Evolutionary conservation across 2,113 vertebrate species (phyloP).

Genomic region (Otis tarda): DNA sequence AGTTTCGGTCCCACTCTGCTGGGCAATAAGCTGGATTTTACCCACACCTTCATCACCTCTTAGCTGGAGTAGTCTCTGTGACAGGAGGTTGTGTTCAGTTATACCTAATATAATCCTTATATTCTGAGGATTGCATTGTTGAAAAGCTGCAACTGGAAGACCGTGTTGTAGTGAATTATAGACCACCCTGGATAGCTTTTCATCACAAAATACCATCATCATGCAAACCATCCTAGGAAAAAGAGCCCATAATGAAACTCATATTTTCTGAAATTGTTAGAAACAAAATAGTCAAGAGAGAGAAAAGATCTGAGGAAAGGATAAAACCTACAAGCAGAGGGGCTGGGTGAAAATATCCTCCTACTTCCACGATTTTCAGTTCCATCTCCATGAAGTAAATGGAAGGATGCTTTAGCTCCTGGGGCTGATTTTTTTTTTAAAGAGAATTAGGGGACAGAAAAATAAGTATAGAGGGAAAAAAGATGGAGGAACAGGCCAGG

Average conservation of each 20-base stretch:
- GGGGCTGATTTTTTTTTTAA: background rate
- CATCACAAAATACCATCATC: background rate
- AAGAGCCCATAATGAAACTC: background rate
- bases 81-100: background rate
- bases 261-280: background rate
- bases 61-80: background rate
- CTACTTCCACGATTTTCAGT: background rate
- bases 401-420: background rate
- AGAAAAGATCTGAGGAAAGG: background rate
- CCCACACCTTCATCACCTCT: background rate
- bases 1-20: background rate
- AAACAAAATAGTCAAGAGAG: background rate
- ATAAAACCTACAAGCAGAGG: background rate
- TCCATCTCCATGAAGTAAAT: background rate
- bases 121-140: background rate
- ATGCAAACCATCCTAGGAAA: background rate
- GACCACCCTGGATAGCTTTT: background rate
- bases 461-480: background rate
- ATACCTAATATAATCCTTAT: background rate
- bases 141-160: background rate
- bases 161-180: background rate
- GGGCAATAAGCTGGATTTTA: background rate
- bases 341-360: background rate
- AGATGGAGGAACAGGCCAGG: background rate
- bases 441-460: background rate